phyloP scores from a whole-genome alignment of 2,797 vertebrate genomes.

The Enteromius trimaculatus region DNA sequence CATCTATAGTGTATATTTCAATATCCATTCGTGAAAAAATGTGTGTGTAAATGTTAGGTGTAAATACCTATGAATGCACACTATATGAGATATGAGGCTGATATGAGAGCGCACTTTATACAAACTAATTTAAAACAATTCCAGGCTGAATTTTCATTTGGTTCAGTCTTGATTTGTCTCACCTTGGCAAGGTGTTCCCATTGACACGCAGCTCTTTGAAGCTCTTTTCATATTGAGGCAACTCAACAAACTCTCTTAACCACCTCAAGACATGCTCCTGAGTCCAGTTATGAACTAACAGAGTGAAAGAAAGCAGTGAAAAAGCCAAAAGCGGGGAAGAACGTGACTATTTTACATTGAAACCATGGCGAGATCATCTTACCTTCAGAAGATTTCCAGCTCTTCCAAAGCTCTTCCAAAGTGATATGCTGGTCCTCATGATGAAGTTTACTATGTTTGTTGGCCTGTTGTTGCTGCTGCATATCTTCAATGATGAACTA shows the following conservation, averaged over 20 bases:
- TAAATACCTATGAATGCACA: not conserved
- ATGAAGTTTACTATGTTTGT: slow-evolving; percentile 94
- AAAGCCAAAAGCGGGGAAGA: not conserved
- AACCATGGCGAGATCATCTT: slow-evolving; percentile 18
- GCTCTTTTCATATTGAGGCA: slow-evolving; percentile 96
- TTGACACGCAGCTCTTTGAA: slow-evolving; percentile 93
- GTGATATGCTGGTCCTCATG: slow-evolving; percentile 98
- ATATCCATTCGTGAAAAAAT: no score
- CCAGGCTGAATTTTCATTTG: not conserved
- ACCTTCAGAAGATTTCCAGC: slow-evolving; percentile 98
- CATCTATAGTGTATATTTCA: not conserved
- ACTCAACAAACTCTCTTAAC: slow-evolving; percentile 95
- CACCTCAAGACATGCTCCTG: slow-evolving; percentile 92
- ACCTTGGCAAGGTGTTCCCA: slow-evolving; percentile 97
- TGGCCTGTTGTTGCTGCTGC: slow-evolving; percentile 91
- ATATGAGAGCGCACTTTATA: not conserved
- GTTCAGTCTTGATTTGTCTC: slow-evolving; percentile 6
- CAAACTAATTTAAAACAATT: not conserved
- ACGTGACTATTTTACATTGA: not conserved
- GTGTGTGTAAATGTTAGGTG: not conserved
- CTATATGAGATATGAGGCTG: not conserved
- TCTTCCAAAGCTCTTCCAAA: slow-evolving; percentile 94
- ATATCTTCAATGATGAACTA: slow-evolving; percentile 98
- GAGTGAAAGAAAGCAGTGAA: slow-evolving; percentile 32
- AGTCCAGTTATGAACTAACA: slow-evolving; percentile 97